A percentile compares a stretch with the other conserved stretches of the same genome.
These are phyloP conservation scores for Aegithalos caudatus DNA, from an alignment of 2,113 vertebrate species.

Conservation along the genomic window DNA sequence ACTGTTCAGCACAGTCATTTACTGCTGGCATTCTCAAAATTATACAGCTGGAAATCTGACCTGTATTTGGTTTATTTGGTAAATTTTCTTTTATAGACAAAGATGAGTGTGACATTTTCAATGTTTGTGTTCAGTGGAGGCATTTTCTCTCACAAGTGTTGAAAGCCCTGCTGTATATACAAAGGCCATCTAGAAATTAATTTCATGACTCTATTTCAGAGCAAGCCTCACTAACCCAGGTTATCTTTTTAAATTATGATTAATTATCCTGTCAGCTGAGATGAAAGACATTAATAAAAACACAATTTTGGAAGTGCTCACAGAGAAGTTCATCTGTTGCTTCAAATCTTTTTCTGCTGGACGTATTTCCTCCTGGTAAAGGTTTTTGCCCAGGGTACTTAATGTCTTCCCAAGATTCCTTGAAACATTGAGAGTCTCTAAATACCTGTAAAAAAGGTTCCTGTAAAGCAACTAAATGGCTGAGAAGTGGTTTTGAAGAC, in stretches of 20 bases:
- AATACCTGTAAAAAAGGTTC: neutral
- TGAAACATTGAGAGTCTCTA: neutral
- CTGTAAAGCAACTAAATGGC: neutral
- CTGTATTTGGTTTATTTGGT: neutral
- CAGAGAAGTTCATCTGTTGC: neutral
- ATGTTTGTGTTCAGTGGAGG: neutral
- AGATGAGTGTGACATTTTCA: neutral
- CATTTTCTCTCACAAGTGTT: neutral
- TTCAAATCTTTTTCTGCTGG: neutral
- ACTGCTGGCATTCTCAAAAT: neutral
- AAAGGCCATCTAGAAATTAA: slow-evolving; percentile 15
- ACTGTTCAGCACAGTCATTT: neutral
- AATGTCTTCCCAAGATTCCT: neutral
- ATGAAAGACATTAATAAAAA: slow-evolving; percentile 34
- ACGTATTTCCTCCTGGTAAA: neutral
- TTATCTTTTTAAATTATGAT: slow-evolving; percentile 41
- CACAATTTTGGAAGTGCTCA: neutral
- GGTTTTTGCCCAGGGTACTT: neutral
- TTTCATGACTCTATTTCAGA: neutral
- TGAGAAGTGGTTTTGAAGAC: neutral
- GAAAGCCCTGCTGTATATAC: neutral
- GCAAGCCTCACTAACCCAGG: neutral
- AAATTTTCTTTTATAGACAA: neutral
- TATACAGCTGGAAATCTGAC: neutral
- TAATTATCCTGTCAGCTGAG: slow-evolving; percentile 28